phyloP scores from a whole-genome alignment of 92 coral and sea anemone species.

The Plumapathes pennacea region DNA sequence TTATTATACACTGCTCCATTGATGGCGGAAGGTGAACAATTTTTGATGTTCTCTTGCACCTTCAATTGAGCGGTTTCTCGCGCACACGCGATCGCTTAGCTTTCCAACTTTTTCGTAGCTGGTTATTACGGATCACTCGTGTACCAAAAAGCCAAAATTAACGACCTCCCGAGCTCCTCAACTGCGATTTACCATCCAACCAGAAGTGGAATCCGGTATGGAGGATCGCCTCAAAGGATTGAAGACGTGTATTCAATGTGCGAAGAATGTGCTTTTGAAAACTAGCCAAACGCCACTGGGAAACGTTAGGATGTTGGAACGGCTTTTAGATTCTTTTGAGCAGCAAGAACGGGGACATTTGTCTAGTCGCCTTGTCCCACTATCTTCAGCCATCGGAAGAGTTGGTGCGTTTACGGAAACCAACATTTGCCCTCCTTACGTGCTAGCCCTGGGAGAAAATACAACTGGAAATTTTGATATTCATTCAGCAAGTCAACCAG shows the following conservation, averaged over 20 bases:
- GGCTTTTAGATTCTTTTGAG: slow-evolving; percentile 7
- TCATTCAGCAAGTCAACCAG: slow-evolving; percentile 9
- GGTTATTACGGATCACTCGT: too few relatives aligned
- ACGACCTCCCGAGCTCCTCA: background rate
- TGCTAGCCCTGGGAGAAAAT: slow-evolving; percentile 7
- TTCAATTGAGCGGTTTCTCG: too few relatives aligned
- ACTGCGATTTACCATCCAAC: slow-evolving; percentile 2
- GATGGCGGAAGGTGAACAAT: too few relatives aligned
- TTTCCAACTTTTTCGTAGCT: too few relatives aligned
- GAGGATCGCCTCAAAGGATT: slow-evolving; percentile 13
- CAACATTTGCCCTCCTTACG: background rate
- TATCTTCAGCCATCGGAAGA: background rate
- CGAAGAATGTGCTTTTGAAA: background rate
- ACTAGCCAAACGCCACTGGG: slow-evolving; percentile 14
- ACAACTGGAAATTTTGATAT: slow-evolving; percentile 14
- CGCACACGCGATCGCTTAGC: too few relatives aligned
- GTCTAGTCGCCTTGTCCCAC: background rate
- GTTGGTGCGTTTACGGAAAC: slow-evolving; percentile 10
- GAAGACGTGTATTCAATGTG: slow-evolving; percentile 9
- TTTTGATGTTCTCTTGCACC: too few relatives aligned
- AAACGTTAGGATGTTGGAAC: slow-evolving; percentile 11
- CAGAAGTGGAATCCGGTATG: slow-evolving; percentile 12
- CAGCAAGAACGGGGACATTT: background rate
- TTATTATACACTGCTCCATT: too few relatives aligned
- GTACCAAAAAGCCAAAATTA: too few relatives aligned